Evolutionary conservation across 2,888 invertebrate species (phyloP).

Genomic region (Drosophila mayaguana): DNA sequence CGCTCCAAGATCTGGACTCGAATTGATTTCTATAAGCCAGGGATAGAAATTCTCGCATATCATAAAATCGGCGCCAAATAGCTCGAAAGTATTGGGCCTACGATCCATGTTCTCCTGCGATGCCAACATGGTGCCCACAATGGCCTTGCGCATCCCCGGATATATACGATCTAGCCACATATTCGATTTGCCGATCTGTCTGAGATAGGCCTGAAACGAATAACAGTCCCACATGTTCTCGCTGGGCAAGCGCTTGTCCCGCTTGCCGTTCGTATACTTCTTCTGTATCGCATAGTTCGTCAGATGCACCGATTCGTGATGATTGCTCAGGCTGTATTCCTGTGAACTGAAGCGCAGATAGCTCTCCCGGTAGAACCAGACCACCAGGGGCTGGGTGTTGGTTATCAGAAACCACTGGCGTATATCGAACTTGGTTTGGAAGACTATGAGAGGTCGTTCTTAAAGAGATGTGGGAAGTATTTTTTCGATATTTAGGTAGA

Average conservation of each 20-base stretch:
- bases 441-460: conserved; percentile 95
- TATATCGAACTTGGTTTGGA: conserved; percentile 97
- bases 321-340: conserved; percentile 93
- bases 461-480: conserved; percentile 46
- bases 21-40: conserved; percentile 98
- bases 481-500: background rate
- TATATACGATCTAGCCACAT: conserved; percentile 94
- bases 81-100: conserved; percentile 92
- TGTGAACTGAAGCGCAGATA: conserved; percentile 97
- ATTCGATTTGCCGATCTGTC: conserved; percentile 89
- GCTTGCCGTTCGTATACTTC: conserved; percentile 90
- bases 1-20: conserved; percentile 96
- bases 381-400: conserved; percentile 94
- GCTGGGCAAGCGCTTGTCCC: conserved; percentile 91
- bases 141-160: conserved; percentile 92
- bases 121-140: conserved; percentile 92
- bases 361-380: conserved; percentile 97
- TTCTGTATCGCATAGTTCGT: conserved; percentile 97
- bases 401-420: conserved; percentile 98
- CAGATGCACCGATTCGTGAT: conserved; percentile 96
- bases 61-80: conserved; percentile 98
- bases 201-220: conserved; percentile 88
- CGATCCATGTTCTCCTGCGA: conserved; percentile 94
- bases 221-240: conserved; percentile 98
- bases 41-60: conserved; percentile 94